Evolutionary conservation across 2,113 vertebrate genomes (phyloP).

Genomic region (Thalassoma bifasciatum): DNA sequence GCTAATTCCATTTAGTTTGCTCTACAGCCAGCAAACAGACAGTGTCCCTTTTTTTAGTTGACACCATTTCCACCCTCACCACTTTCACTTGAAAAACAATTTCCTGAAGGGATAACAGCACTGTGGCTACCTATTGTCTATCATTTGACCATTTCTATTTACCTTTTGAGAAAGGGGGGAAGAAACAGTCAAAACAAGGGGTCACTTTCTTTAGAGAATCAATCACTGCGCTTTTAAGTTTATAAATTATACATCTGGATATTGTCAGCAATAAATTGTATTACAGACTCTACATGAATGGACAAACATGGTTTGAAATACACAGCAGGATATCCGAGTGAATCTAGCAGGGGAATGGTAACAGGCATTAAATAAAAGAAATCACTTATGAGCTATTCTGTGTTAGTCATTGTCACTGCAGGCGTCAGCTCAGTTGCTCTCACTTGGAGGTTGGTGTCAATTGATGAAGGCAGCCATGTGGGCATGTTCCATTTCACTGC

Average conservation of each 20-base stretch:
- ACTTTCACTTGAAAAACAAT: constrained; percentile 31
- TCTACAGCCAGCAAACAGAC: neutral
- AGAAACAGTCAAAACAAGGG: constrained; percentile 85
- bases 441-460: constrained; percentile 63
- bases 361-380: constrained; percentile 63
- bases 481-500: constrained; percentile 67
- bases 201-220: constrained; percentile 90
- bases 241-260: constrained; percentile 89
- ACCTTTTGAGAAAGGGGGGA: constrained; percentile 42
- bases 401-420: constrained; percentile 64
- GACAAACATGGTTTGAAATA: constrained; percentile 87
- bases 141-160: constrained; percentile 42
- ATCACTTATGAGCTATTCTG: constrained; percentile 58
- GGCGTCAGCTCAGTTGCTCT: constrained; percentile 45
- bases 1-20: neutral
- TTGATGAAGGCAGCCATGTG: constrained; percentile 57
- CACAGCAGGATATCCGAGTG: constrained; percentile 76
- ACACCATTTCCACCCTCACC: neutral
- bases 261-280: constrained; percentile 89
- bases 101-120: constrained; percentile 27
- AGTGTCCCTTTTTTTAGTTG: neutral
- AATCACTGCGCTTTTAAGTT: constrained; percentile 87
- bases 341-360: constrained; percentile 79
- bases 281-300: constrained; percentile 88
- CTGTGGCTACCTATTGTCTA: constrained; percentile 24